phyloP scores from a whole-genome alignment of 2,888 invertebrate genomes.

The Trichogramma evanescens region DNA sequence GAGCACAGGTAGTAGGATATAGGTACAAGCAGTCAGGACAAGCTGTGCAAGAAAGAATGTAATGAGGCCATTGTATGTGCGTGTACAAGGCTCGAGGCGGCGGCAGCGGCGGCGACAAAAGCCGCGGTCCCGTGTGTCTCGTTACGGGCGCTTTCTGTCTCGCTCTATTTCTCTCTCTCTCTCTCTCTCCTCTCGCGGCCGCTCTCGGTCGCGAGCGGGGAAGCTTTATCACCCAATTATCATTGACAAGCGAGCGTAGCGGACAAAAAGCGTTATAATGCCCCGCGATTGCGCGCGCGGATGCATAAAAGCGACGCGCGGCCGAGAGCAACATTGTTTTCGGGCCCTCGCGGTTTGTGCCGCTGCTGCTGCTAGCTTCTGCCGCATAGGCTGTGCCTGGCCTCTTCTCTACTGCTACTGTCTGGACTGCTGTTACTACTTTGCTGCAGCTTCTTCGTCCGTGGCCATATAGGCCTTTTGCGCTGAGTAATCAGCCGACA shows the following conservation, averaged over 20 bases:
- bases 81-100: neutral
- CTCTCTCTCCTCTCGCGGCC: neutral
- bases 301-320: neutral
- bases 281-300: neutral
- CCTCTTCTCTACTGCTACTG: too few species aligned
- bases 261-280: conserved; percentile 27
- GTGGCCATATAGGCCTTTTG: neutral
- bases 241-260: conserved; percentile 28
- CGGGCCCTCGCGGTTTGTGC: conserved; percentile 9
- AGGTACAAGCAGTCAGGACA: too few species aligned
- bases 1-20: too few species aligned
- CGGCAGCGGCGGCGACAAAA: neutral
- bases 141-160: too few species aligned
- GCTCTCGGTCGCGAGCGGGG: conserved; percentile 8
- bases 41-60: conserved; percentile 22
- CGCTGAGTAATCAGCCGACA: conserved; percentile 22
- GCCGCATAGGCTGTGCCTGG: too few species aligned
- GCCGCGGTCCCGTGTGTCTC: neutral
- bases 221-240: conserved; percentile 33
- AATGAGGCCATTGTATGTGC: conserved; percentile 21
- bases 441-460: too few species aligned
- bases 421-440: too few species aligned
- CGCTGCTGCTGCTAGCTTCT: neutral
- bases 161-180: too few species aligned
- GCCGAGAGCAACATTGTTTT: conserved; percentile 10